Evolutionary conservation across 1,140 invertebrate genomes (phyloP).

Genomic region (Microplitis demolitor): DNA sequence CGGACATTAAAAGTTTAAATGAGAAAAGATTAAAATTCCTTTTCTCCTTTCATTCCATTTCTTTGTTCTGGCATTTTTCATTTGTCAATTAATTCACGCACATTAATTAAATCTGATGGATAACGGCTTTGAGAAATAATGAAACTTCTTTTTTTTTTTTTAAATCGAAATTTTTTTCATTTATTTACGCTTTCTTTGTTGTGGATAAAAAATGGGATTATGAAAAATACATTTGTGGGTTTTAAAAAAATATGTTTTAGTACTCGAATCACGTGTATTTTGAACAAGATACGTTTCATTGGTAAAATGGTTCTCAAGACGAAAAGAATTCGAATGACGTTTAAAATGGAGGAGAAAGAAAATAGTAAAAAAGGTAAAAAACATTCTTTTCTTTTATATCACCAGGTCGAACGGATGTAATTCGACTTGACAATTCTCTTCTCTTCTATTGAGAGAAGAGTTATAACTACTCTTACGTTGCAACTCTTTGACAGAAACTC

Average conservation of each 20-base stretch:
- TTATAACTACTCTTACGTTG: constrained; percentile 15
- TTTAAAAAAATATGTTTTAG: no score
- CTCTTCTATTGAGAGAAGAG: constrained; percentile 6
- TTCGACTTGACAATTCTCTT: constrained; percentile 14
- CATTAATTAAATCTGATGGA: not conserved
- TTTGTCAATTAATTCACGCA: not conserved
- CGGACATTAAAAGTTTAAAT: no score
- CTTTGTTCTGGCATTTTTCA: not conserved
- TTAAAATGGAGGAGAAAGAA: not conserved
- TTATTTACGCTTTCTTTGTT: no score
- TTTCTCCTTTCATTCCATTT: not conserved
- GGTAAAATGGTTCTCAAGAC: not conserved
- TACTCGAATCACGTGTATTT: no score
- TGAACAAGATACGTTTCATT: not conserved
- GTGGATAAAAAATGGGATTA: no score
- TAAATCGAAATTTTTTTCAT: no score
- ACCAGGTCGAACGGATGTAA: constrained; percentile 19
- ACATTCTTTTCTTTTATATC: constrained; percentile 2
- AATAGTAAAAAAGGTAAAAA: not conserved
- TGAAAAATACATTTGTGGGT: no score
- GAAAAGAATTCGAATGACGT: constrained; percentile 10
- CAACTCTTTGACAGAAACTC: not conserved
- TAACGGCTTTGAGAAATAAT: no score
- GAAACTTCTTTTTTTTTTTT: no score
- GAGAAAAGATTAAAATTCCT: not conserved